A percentile compares a stretch with the other conserved stretches of the same genome.
These are phyloP conservation scores for Macrotus californicus DNA, from an alignment of 2,113 vertebrate species.

Conservation along the genomic window DNA sequence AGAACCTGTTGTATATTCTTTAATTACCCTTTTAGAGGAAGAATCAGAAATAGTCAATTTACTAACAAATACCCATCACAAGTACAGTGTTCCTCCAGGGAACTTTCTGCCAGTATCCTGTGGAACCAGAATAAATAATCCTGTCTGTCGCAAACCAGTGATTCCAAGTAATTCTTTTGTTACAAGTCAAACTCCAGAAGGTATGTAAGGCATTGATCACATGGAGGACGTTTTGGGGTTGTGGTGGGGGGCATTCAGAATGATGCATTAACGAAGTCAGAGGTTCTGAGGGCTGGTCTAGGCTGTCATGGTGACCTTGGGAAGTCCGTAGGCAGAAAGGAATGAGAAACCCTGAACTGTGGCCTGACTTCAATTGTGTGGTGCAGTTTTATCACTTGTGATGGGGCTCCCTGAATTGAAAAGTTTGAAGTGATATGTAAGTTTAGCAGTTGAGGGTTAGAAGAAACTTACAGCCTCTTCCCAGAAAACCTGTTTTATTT, in stretches of 20 bases:
- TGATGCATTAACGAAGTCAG: background rate
- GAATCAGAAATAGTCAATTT: conserved; percentile 84
- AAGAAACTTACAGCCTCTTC: background rate
- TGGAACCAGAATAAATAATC: conserved; percentile 64
- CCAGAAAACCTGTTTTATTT: background rate
- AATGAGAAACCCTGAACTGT: background rate
- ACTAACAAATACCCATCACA: conserved; percentile 86
- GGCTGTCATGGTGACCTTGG: background rate
- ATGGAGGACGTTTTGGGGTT: background rate
- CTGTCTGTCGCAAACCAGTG: conserved; percentile 44
- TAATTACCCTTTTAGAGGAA: conserved; percentile 90
- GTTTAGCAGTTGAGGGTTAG: background rate
- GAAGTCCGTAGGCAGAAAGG: background rate
- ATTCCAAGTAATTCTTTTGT: conserved; percentile 44
- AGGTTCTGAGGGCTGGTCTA: background rate
- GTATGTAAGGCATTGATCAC: conserved; percentile 60
- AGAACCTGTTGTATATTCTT: conserved; percentile 90
- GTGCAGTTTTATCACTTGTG: background rate
- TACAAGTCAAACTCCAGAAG: conserved; percentile 63
- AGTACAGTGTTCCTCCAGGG: conserved; percentile 86
- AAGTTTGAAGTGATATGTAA: background rate
- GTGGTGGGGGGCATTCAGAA: background rate
- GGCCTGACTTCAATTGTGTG: background rate
- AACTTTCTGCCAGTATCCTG: conserved; percentile 66
- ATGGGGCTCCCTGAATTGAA: background rate